phyloP scores from a whole-genome alignment of 1,140 invertebrate species.

The Hirudo medicinalis region DNA sequence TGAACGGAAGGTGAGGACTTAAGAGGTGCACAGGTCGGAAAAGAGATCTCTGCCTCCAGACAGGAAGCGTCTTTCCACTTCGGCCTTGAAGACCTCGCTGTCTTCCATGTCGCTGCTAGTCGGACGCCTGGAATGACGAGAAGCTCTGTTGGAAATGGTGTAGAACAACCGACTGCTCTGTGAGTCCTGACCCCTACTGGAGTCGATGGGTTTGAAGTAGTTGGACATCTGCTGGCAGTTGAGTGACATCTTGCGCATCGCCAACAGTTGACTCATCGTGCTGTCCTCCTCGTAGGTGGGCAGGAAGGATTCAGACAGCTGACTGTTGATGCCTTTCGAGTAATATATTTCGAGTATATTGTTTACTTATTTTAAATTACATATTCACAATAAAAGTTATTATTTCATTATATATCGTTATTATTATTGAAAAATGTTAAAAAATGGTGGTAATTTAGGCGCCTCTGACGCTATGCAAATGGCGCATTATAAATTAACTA shows the following conservation, averaged over 20 bases:
- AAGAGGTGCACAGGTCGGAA: too few species aligned
- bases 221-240: constrained; percentile 3
- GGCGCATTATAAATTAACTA: too few species aligned
- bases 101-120: constrained; percentile 7
- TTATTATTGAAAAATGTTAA: too few species aligned
- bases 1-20: neutral
- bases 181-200: neutral
- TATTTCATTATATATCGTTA: too few species aligned
- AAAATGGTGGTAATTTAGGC: too few species aligned
- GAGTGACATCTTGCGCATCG: neutral
- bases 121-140: neutral
- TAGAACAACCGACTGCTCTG: neutral
- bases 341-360: neutral
- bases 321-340: too few species aligned
- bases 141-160: constrained; percentile 9
- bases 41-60: neutral
- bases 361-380: too few species aligned
- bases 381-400: too few species aligned
- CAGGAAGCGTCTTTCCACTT: constrained; percentile 1
- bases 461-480: too few species aligned
- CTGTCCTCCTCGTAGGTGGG: neutral
- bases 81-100: neutral
- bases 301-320: neutral
- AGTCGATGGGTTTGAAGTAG: constrained; percentile 1
- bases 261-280: neutral